Percentiles rank a stretch among this genome's conserved stretches.
phyloP scores from a whole-genome alignment of 2,113 vertebrate genomes.

The Scomber colias region DNA sequence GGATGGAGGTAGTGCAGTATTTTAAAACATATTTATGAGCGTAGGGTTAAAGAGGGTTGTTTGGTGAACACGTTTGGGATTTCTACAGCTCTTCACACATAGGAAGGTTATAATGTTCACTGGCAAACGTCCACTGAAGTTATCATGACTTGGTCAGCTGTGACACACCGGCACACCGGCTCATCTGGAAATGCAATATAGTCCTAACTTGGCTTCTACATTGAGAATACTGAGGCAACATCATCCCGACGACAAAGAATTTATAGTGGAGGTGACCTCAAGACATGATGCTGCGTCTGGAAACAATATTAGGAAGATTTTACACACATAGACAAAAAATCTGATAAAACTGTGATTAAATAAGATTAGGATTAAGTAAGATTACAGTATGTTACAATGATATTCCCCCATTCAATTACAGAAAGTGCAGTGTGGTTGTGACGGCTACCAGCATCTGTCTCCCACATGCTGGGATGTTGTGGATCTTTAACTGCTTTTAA shows the following conservation, averaged over 20 bases:
- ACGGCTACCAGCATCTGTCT: conserved; percentile 71
- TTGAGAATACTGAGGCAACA: conserved; percentile 61
- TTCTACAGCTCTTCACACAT: conserved; percentile 44
- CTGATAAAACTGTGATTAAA: background rate
- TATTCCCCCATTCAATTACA: background rate
- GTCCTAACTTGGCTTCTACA: conserved; percentile 47
- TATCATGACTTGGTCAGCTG: conserved; percentile 62
- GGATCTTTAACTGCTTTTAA: conserved; percentile 67
- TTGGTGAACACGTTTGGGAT: conserved; percentile 32
- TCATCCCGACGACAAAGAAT: conserved; percentile 67
- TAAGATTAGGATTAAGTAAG: background rate
- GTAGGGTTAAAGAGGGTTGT: conserved; percentile 37
- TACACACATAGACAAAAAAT: background rate
- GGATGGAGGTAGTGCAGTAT: conserved; percentile 35
- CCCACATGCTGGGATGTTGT: conserved; percentile 68
- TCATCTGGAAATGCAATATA: conserved; percentile 80
- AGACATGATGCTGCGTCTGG: conserved; percentile 54
- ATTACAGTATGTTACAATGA: conserved; percentile 1
- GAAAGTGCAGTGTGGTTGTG: conserved; percentile 23
- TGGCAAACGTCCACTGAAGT: conserved; percentile 52
- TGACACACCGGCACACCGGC: conserved; percentile 36
- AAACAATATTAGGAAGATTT: conserved; percentile 60
- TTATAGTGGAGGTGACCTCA: conserved; percentile 68
- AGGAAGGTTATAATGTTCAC: conserved; percentile 30
- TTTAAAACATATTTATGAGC: conserved; percentile 57